Evolutionary conservation across 2,888 invertebrate species (phyloP), one percentile per base, ranked within the genome.

Genomic region (Microplitis manilae): DNA sequence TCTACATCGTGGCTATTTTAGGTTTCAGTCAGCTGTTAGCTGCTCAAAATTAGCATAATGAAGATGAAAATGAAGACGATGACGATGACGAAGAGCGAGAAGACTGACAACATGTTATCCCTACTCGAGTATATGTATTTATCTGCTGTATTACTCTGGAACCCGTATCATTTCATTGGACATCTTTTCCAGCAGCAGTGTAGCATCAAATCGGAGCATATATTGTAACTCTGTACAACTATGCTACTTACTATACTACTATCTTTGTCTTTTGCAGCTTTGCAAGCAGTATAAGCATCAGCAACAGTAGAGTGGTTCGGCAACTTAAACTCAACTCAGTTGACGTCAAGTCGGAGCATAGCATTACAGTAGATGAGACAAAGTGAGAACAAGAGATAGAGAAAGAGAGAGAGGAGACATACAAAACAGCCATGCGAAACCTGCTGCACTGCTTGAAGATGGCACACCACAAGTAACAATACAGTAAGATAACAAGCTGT

Each of bases 21-120:
- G 83, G 83, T 83, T 81, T 60, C 81, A 87, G 87, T 87, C 87
- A 87, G 86, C 86, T 87, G 86, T 84, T 50, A 84, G 84, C 83
- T 84, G 83, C 85, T 83, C 83, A 76, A 70, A 83, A 88, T 88
- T 87, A 87, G 86, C 89, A 89, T 89, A 89, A 89, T 87, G 89
- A 50, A 50, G 50, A 50, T 13, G 50, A 50, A 2, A 89, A 89
- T 87, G 89, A 50, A 50, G 50, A 50, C 50, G 50, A 50, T 5
- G 13, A 50, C 13, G 8, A 50, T 13, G 8, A 50, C 50, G 13
- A 50, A 13, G 13, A 50, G 2, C 50, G 6, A 50, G 13, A 50
- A 50, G 13, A 50, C 50, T 13, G 9, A 13, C 13, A 13, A 50
- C 50, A 30, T 30, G 30, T 30, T 30, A 30, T 30, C 30, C 30